Evolutionary conservation across 2,113 vertebrate genomes (phyloP).

Genomic region (Cairina moschata): DNA sequence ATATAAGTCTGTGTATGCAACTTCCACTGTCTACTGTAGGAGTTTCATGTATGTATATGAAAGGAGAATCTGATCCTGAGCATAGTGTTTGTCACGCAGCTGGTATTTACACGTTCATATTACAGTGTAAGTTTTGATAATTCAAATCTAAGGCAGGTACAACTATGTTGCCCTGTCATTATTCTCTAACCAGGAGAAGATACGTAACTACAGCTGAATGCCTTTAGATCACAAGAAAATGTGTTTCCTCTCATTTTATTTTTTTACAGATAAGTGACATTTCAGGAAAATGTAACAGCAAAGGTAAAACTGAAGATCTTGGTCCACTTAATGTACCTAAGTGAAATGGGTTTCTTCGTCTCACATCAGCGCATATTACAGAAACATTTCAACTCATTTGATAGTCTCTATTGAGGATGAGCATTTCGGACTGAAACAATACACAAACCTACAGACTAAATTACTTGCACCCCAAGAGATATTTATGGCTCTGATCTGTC

Average conservation of each 20-base stretch:
- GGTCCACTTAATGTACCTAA: constrained; percentile 20
- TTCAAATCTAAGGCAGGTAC: not conserved
- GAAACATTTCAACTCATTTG: constrained; percentile 42
- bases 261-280: not conserved
- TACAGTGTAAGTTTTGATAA: not conserved
- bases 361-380: not conserved
- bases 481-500: constrained; percentile 54
- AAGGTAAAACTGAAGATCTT: constrained; percentile 44
- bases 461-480: constrained; percentile 51
- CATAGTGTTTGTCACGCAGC: not conserved
- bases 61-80: not conserved
- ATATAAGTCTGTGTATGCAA: not conserved
- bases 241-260: not conserved
- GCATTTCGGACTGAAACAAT: constrained; percentile 38
- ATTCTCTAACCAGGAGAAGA: not conserved
- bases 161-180: not conserved
- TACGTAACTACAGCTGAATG: not conserved
- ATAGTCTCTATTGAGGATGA: constrained; percentile 43
- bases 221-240: not conserved
- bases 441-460: constrained; percentile 50
- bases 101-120: not conserved
- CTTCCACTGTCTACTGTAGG: not conserved
- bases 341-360: constrained; percentile 31
- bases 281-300: constrained; percentile 54
- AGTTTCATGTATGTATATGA: not conserved